Percentiles rank a stretch among this genome's conserved stretches.
phyloP scores from a whole-genome alignment of 2,113 vertebrate species.

The Planiliza haematocheilus region DNA sequence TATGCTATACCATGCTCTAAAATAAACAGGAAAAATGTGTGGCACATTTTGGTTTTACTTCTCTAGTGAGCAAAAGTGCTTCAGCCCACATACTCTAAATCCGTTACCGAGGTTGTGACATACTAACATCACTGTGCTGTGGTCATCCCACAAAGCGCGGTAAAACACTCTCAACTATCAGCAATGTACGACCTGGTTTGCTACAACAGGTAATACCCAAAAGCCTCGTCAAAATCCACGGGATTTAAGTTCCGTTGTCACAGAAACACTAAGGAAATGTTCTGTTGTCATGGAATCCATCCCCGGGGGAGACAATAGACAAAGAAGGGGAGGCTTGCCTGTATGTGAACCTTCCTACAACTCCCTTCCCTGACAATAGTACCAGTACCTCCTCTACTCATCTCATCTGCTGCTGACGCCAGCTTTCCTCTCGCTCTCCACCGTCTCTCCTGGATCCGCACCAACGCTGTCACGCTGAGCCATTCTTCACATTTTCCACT shows the following conservation, averaged over 20 bases:
- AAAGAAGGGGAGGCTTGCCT: conserved; percentile 6
- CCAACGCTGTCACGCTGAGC: conserved; percentile 66
- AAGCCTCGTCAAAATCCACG: conserved; percentile 38
- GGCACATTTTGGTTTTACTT: background rate
- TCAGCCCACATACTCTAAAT: conserved; percentile 28
- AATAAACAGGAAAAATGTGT: too few species aligned
- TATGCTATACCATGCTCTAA: too few species aligned
- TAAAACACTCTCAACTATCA: conserved; percentile 11
- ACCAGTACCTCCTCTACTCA: conserved; percentile 38
- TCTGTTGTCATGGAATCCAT: conserved; percentile 59
- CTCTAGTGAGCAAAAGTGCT: conserved; percentile 10
- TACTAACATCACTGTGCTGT: background rate
- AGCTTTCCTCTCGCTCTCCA: conserved; percentile 52
- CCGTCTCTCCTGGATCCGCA: conserved; percentile 61
- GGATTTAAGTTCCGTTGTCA: conserved; percentile 47
- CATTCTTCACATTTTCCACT: conserved; percentile 80
- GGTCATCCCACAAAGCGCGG: conserved; percentile 18
- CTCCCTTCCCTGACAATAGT: conserved; percentile 63
- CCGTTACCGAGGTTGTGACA: conserved; percentile 15
- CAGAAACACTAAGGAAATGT: conserved; percentile 45
- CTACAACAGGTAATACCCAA: conserved; percentile 29
- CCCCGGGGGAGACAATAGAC: conserved; percentile 19
- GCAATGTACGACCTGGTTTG: conserved; percentile 1
- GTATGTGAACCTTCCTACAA: conserved; percentile 62
- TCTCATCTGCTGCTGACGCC: conserved; percentile 67